A percentile compares a stretch with the other conserved stretches of the same genome.
Evolutionary conservation across 2,113 vertebrate species (phyloP).

Genomic region (Muntiacus muntjak): DNA sequence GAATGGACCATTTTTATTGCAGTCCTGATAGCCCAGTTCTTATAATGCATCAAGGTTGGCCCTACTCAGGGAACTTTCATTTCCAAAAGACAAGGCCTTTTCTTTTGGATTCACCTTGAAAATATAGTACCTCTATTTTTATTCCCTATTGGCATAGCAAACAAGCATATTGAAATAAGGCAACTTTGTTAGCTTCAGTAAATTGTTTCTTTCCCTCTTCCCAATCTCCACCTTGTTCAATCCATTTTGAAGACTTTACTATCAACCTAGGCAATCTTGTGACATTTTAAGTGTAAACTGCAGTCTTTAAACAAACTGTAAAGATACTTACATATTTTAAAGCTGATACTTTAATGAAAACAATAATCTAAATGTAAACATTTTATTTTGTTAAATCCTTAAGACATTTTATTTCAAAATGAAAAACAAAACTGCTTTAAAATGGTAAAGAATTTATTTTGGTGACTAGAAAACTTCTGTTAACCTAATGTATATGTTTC

Average conservation of each 20-base stretch:
- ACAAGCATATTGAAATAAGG: neutral
- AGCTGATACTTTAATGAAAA: neutral
- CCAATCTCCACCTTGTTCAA: neutral
- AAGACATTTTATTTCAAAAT: neutral
- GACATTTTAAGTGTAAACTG: neutral
- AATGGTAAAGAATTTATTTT: neutral
- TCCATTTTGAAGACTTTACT: neutral
- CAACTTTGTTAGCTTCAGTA: neutral
- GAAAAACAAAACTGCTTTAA: neutral
- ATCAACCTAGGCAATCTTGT: neutral
- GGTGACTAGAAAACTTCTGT: neutral
- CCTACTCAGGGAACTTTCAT: neutral
- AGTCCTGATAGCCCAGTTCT: neutral
- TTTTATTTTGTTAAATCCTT: neutral
- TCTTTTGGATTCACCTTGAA: constrained; percentile 3
- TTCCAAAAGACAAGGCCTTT: neutral
- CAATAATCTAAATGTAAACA: neutral
- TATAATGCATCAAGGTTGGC: neutral
- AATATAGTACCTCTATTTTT: constrained; percentile 1
- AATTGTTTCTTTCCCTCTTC: neutral
- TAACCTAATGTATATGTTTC: neutral
- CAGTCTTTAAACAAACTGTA: neutral
- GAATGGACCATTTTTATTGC: neutral
- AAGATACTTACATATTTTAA: neutral
- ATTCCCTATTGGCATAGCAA: neutral